Evolutionary conservation across 2,888 invertebrate genomes (phyloP).

Genomic region (Tiliacea aurago): DNA sequence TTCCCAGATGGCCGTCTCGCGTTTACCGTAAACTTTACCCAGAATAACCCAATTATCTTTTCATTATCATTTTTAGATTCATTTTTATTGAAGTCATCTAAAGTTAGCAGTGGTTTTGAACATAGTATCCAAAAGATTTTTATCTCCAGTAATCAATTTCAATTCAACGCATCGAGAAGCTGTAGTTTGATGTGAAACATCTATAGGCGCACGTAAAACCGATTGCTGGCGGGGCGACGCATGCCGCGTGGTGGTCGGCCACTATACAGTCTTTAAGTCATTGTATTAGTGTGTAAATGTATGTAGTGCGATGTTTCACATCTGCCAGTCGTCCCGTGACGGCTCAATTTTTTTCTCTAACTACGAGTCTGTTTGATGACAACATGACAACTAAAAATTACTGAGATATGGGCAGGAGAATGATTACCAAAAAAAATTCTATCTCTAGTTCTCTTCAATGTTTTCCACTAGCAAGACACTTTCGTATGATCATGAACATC

Average conservation of each 20-base stretch:
- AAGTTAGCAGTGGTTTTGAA: background rate
- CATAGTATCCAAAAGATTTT: background rate
- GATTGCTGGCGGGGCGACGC: no score
- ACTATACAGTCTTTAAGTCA: no score
- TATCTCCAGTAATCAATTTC: background rate
- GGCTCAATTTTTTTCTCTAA: no score
- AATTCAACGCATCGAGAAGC: background rate
- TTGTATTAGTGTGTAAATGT: no score
- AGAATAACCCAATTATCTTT: background rate
- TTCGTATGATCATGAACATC: background rate
- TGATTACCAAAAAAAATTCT: background rate
- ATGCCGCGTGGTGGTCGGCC: no score
- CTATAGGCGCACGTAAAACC: no score
- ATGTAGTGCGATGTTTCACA: no score
- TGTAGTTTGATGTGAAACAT: no score
- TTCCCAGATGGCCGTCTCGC: constrained; percentile 21
- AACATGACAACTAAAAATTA: background rate
- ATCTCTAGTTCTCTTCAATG: background rate
- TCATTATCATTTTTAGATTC: background rate
- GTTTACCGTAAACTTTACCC: constrained; percentile 22
- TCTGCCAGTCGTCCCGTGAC: no score
- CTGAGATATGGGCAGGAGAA: no score
- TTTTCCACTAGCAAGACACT: background rate
- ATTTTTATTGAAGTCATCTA: background rate
- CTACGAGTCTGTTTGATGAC: no score